These are phyloP conservation scores for Oscheius sp. DNA, from an alignment of 2,888 invertebrate species.

Conservation along the genomic window DNA sequence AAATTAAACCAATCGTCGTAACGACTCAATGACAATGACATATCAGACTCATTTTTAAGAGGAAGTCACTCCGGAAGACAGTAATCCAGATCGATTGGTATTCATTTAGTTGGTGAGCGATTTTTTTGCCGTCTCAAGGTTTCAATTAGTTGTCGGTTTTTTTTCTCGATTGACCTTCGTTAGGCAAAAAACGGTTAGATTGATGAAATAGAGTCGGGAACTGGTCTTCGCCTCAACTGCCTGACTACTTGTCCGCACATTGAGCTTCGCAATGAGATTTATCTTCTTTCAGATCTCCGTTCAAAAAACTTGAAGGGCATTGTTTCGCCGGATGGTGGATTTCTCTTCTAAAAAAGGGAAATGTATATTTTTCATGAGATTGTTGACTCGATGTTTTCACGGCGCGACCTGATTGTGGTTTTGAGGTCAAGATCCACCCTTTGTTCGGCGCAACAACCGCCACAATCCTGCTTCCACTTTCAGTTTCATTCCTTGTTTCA, in stretches of 20 bases:
- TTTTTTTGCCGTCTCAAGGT: neutral
- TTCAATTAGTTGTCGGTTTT: conserved; percentile 7
- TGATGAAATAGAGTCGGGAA: conserved; percentile 4
- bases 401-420: conserved; percentile 29
- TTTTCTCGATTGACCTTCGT: conserved; percentile 6
- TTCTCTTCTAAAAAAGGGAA: neutral
- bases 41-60: neutral
- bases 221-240: neutral
- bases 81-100: neutral
- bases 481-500: conserved; percentile 10
- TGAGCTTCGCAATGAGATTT: neutral
- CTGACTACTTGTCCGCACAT: too few relatives aligned
- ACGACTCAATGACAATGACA: neutral
- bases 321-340: too few relatives aligned
- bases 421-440: conserved; percentile 29
- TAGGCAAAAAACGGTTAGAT: neutral
- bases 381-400: conserved; percentile 24
- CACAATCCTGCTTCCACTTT: conserved; percentile 18
- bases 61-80: neutral
- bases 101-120: neutral
- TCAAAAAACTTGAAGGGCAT: too few relatives aligned
- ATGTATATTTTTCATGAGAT: conserved; percentile 3
- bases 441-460: conserved; percentile 25
- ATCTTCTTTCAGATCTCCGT: too few relatives aligned
- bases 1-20: conserved; percentile 9